Conservation (phyloP, 2,797 vertebrate genomes). For the Macropus fuliginosus region DNA sequence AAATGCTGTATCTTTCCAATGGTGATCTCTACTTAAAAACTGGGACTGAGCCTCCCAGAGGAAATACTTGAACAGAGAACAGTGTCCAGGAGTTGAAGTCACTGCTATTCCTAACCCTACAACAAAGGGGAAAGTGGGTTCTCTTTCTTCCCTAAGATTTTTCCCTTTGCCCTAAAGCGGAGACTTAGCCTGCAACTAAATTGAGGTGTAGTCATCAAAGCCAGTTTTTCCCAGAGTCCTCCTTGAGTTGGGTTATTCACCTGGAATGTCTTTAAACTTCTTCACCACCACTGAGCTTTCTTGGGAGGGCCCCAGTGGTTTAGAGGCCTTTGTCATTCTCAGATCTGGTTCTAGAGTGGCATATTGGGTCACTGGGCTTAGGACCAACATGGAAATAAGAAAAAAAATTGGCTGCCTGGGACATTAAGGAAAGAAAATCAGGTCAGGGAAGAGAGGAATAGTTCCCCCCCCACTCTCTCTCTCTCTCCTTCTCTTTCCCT, state of each 20-base stretch:
- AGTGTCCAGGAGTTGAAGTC: not conserved
- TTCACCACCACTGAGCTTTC: not conserved
- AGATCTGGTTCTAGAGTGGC: not conserved
- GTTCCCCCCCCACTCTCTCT: not conserved
- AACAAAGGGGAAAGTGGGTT: not conserved
- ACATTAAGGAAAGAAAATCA: not conserved
- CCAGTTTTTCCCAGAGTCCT: not conserved
- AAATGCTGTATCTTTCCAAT: not conserved
- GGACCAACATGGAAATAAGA: not conserved
- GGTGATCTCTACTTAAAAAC: not conserved
- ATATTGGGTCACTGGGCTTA: not conserved
- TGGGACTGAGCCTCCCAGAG: not conserved
- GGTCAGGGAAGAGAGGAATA: not conserved
- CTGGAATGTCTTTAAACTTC: not conserved
- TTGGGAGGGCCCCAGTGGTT: not conserved
- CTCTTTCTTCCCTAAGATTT: not conserved
- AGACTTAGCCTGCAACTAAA: not conserved
- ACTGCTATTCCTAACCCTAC: not conserved
- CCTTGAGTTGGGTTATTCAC: not conserved
- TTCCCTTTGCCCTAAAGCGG: not conserved
- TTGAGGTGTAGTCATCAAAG: not conserved
- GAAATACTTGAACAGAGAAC: not conserved
- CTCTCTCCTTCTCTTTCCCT: not conserved
- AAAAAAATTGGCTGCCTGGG: not conserved
- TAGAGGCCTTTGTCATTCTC: not conserved